Conservation (phyloP, 2,888 invertebrate species). For the Drosophila borborema region DNA sequence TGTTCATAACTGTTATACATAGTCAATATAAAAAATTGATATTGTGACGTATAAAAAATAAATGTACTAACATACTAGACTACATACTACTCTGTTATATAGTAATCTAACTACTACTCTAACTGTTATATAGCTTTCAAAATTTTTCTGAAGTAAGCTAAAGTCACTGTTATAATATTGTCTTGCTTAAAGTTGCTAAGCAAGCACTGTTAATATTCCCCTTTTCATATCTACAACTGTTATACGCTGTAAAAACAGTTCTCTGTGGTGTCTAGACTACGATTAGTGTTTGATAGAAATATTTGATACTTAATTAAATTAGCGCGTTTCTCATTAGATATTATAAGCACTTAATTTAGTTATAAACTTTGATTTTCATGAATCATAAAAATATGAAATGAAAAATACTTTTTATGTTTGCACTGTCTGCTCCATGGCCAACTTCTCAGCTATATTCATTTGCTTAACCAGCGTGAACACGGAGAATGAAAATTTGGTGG, state of each 20-base stretch:
- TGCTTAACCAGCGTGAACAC: conserved; percentile 74
- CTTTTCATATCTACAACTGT: neutral
- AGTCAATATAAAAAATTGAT: too few species aligned
- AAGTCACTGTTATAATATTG: neutral
- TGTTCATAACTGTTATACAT: too few species aligned
- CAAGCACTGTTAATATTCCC: neutral
- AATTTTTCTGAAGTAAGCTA: neutral
- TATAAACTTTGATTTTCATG: neutral
- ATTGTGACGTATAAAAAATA: neutral
- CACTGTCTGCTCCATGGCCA: conserved; percentile 21
- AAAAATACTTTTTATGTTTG: neutral
- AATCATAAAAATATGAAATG: neutral
- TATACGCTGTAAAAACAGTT: neutral
- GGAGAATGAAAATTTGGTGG: conserved; percentile 76
- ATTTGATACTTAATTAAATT: too few species aligned
- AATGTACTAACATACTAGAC: too few species aligned
- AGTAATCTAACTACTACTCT: neutral
- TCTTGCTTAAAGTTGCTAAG: neutral
- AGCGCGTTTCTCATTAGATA: neutral
- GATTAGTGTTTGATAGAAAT: neutral
- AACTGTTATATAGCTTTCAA: neutral
- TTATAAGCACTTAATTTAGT: neutral
- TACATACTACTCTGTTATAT: too few species aligned
- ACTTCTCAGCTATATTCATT: conserved; percentile 66
- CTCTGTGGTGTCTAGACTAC: neutral